phyloP scores from a whole-genome alignment of 2,888 invertebrate species.

The Cyclophora albipunctata region DNA sequence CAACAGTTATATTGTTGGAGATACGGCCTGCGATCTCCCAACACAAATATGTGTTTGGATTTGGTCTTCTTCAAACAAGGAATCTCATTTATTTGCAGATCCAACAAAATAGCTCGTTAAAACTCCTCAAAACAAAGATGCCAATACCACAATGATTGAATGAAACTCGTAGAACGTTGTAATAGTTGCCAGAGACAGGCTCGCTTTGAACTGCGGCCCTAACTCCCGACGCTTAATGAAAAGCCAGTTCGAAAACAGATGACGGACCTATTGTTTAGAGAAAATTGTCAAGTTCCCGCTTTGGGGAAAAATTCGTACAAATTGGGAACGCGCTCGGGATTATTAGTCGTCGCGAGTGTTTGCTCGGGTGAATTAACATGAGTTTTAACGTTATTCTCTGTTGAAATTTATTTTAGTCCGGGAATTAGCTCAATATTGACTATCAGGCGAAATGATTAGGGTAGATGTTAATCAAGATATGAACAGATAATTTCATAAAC shows the following conservation, averaged over 20 bases:
- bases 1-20: too few relatives aligned
- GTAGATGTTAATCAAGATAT: too few relatives aligned
- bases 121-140: conserved; percentile 28
- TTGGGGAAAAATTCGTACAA: conserved; percentile 25
- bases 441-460: too few relatives aligned
- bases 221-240: conserved; percentile 37
- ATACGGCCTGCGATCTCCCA: too few relatives aligned
- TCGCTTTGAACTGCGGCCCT: conserved; percentile 28
- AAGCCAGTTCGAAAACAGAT: conserved; percentile 36
- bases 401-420: too few relatives aligned
- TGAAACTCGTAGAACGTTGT: conserved; percentile 26
- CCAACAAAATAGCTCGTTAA: conserved; percentile 15
- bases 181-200: conserved; percentile 34
- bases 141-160: conserved; percentile 34
- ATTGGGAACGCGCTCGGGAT: conserved; percentile 16
- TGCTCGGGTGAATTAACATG: conserved; percentile 7
- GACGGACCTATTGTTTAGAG: conserved; percentile 35
- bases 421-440: too few relatives aligned
- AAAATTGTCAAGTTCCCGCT: conserved; percentile 28
- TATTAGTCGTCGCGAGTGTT: conserved; percentile 14
- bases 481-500: too few relatives aligned
- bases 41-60: too few relatives aligned
- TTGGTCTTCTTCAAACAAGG: conserved; percentile 4
- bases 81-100: conserved; percentile 16
- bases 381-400: background rate